These are phyloP conservation scores for Rousettus leschenaultii DNA, from an alignment of 2,113 vertebrate genomes.

Conservation along the genomic window DNA sequence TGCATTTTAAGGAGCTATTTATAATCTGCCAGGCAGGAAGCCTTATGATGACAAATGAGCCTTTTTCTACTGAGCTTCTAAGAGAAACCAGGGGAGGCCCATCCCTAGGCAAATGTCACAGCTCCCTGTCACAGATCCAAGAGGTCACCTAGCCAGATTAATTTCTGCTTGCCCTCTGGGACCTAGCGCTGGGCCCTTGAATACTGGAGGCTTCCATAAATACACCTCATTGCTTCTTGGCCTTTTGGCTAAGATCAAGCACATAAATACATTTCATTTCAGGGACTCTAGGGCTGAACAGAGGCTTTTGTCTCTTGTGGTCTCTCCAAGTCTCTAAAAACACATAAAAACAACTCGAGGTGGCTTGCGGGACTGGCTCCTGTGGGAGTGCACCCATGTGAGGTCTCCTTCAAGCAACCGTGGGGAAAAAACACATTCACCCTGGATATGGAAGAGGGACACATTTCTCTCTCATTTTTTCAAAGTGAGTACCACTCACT, in stretches of 20 bases:
- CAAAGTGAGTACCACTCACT: accelerated
- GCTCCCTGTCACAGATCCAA: neutral
- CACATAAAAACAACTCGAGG: neutral
- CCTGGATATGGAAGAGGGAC: accelerated
- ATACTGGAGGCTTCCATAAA: neutral
- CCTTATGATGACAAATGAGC: neutral
- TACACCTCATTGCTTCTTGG: neutral
- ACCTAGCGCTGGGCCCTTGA: accelerated
- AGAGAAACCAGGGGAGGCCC: neutral
- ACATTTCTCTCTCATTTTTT: neutral
- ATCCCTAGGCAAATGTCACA: neutral
- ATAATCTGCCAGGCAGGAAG: neutral
- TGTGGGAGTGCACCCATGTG: accelerated
- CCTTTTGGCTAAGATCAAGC: no score
- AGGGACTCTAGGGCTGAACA: neutral
- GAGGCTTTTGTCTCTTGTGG: neutral
- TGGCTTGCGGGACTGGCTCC: neutral
- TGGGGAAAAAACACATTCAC: no score
- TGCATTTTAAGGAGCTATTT: neutral
- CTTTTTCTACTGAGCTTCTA: neutral
- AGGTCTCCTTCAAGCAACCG: neutral
- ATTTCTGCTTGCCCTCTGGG: neutral
- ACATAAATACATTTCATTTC: neutral
- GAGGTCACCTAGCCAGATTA: no score
- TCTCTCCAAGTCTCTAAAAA: neutral